These are phyloP conservation scores for Holothuria scabra DNA, from an alignment of 53 echinoderm and acorn worm species.

Conservation along the genomic window DNA sequence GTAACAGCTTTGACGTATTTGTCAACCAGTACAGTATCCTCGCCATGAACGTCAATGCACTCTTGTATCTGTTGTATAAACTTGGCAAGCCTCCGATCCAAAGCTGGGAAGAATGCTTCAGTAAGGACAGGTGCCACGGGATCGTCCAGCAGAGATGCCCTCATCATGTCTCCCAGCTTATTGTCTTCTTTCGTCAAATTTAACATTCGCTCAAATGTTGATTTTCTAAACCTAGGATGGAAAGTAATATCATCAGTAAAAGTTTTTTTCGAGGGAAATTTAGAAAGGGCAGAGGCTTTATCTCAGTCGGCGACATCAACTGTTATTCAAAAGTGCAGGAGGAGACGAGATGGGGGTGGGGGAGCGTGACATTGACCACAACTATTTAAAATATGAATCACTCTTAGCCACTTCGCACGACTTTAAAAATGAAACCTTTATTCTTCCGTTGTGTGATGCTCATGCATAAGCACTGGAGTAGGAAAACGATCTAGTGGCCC, in stretches of 20 bases:
- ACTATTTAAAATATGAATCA: too few relatives aligned
- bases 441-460: too few relatives aligned
- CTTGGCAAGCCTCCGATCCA: slow-evolving; percentile 72
- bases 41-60: slow-evolving; percentile 64
- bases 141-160: slow-evolving; percentile 64
- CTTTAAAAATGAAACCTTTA: too few relatives aligned
- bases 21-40: slow-evolving; percentile 65
- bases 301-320: too few relatives aligned
- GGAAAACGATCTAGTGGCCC: too few relatives aligned
- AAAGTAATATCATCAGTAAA: slow-evolving; percentile 4
- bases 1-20: background rate
- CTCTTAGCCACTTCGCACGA: too few relatives aligned
- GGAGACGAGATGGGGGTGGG: too few relatives aligned
- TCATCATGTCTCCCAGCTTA: slow-evolving; percentile 69
- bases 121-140: slow-evolving; percentile 72
- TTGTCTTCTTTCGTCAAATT: slow-evolving; percentile 42
- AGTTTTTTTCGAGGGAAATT: too few relatives aligned
- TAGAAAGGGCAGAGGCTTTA: too few relatives aligned
- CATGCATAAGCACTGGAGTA: too few relatives aligned
- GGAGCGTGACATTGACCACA: too few relatives aligned
- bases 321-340: too few relatives aligned
- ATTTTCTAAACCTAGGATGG: slow-evolving; percentile 44
- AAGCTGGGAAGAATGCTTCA: slow-evolving; percentile 64
- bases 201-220: slow-evolving; percentile 51
- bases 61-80: slow-evolving; percentile 61